Evolutionary conservation across 2,797 vertebrate genomes (phyloP), one percentile per base, ranked within the genome.

Genomic region (Cyprinodon diabolis): DNA sequence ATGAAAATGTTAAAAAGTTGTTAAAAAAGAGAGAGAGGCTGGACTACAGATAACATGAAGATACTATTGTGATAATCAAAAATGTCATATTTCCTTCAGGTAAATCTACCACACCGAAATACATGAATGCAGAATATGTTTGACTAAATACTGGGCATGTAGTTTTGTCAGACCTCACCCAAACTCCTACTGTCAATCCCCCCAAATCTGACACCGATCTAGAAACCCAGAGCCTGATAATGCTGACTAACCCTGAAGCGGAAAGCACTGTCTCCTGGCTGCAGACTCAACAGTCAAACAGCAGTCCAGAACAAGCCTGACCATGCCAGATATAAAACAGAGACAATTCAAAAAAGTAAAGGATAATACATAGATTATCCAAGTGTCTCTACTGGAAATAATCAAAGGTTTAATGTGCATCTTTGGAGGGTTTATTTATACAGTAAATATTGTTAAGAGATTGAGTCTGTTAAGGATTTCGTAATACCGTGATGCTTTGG

Each of bases 231-330:
- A 60, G 69, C 35, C 30, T 56, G 70, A 76, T 78, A 62, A 79
- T 43, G 12, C 3, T 11, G 14, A 48, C 11, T 15, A 35, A 74
- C 47, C 37, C 21, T 71, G 52, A 63, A 72, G 45, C 35, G 75
- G 51, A 78, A 52, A 75, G 86, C 66, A 25, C 14, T 23, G 72
- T 77, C 77, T 81, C 21, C 62, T 7, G 43, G 54, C 72, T 82
- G n/a, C 54, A 69, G 67, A 77, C 78, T 70, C 19, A 69, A 65
- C 63, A 72, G 69, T 35, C 45, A 54, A 62, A 43, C 45, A 69
- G 23, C 15, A 55, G n/a, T 23, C 6, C 30, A 47, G 7, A 47
- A 37, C 55, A 35, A 52, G 81, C 65, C 71, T n/a, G 45, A 77
- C 35, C 82, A 80, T 49, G 84, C 67, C 72, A 60, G 45, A 48